phyloP scores from a whole-genome alignment of 2,797 vertebrate species.

The Bucorvus abyssinicus region DNA sequence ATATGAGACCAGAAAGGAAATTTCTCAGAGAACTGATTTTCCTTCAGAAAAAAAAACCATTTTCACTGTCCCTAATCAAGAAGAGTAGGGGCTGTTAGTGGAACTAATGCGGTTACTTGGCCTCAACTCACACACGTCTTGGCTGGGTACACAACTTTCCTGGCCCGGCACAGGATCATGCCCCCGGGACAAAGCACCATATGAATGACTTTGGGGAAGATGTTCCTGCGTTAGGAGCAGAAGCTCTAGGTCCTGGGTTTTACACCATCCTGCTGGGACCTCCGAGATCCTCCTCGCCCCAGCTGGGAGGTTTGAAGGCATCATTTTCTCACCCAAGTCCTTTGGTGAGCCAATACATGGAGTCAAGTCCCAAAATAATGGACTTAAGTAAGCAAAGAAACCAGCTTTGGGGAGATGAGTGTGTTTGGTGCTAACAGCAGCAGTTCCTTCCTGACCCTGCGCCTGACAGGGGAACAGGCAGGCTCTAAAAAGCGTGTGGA shows the following conservation, averaged over 20 bases:
- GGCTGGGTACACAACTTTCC: not conserved
- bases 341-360: not conserved
- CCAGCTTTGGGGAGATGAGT: not conserved
- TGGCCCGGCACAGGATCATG: not conserved
- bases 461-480: not conserved
- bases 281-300: not conserved
- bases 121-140: not conserved
- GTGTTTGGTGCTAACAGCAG: not conserved
- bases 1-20: not conserved
- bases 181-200: not conserved
- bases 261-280: not conserved
- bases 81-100: not conserved
- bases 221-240: not conserved
- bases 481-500: fast-evolving
- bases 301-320: not conserved
- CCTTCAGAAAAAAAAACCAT: not conserved
- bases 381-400: not conserved
- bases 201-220: not conserved
- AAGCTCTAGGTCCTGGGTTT: not conserved
- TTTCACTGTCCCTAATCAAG: not conserved
- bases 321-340: not conserved
- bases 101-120: not conserved
- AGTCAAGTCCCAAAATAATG: not conserved
- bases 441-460: not conserved
- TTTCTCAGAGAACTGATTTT: not conserved